Conservation (phyloP, 2,797 vertebrate species). For the Tauraco hartlaubi region DNA sequence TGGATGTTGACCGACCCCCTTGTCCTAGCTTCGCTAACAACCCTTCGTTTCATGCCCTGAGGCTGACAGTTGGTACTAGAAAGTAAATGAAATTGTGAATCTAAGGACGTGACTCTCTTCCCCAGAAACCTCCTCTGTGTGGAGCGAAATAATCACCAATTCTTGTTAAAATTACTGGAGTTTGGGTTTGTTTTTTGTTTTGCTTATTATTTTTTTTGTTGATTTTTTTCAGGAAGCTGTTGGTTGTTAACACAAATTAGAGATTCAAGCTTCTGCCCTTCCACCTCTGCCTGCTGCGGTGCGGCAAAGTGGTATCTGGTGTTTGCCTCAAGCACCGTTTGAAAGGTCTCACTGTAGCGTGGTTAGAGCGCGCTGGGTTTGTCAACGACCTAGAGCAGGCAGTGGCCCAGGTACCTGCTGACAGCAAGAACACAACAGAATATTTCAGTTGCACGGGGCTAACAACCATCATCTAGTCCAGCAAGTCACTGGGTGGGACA, state of each 20-base stretch:
- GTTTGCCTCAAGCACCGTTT: background rate
- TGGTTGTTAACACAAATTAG: background rate
- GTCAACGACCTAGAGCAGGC: background rate
- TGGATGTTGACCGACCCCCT: background rate
- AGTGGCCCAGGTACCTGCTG: background rate
- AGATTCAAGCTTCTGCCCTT: background rate
- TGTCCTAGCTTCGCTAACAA: background rate
- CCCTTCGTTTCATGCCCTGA: background rate
- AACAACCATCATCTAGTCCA: background rate
- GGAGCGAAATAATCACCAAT: background rate
- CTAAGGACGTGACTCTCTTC: background rate
- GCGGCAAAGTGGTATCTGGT: rapidly evolving
- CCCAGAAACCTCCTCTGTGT: background rate
- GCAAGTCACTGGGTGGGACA: background rate
- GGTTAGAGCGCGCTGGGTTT: rapidly evolving
- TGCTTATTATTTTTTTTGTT: too few relatives aligned
- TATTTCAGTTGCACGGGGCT: background rate
- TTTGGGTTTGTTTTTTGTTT: too few relatives aligned
- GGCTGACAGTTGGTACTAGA: background rate
- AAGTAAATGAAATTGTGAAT: background rate
- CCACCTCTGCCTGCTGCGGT: background rate
- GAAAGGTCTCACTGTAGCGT: rapidly evolving
- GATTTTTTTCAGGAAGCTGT: background rate
- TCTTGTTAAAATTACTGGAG: background rate
- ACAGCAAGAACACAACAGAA: background rate